Base-by-base conservation (phyloP, 2,797 vertebrate species). In the Pachyuromys duprasi region DNA sequence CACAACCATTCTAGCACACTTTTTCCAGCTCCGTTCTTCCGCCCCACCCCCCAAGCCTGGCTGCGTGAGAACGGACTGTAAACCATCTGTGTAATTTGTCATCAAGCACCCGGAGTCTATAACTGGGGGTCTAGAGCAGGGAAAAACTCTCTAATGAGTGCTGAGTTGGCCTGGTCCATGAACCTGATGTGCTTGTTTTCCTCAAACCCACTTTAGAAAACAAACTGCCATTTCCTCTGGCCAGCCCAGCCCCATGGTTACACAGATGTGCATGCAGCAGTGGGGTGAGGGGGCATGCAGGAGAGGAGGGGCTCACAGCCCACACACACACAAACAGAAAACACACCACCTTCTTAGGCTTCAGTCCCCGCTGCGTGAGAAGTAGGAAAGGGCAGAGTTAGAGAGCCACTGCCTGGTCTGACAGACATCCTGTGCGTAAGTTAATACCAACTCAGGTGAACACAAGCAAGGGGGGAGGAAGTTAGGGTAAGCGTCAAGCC, bases 331-430 rank as follows among this genome's bases (percentile, higher is more conserved):
- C 89, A 97, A 97, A 96, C 7, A 98, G 98, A 99, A 99, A 99
- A 99, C 99, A 99, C 99, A 97, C 96, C 99, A 99, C 99, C 99
- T 99, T 99, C 99, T 99, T 99, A 95, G 99, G 99, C 98, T 99
- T 99, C 97, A 98, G 97, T 99, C 99, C 99, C 98, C 99, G 99
- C 99, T 99, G 99, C 99, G 94, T 99, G 98, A 98, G 95, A 97
- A 98, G 98, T 91, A 98, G 98, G 72, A 98, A 98, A 99, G 98
- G 97, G 93, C 96, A 97, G 94, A 98, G 98, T 99, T 98, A 99
- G 98, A 99, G 97, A 95, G 92, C 63, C 62, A 93, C 20, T 67
- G 82, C 80, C 53, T 69, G 81, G 86, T 75, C 72, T 42, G 72
- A 14, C 92, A 93, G 86, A 88, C 86, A 82, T 82, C 72, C 36